Base-by-base conservation (phyloP, 2,113 vertebrate genomes). In the Acrocephalus arundinaceus region DNA sequence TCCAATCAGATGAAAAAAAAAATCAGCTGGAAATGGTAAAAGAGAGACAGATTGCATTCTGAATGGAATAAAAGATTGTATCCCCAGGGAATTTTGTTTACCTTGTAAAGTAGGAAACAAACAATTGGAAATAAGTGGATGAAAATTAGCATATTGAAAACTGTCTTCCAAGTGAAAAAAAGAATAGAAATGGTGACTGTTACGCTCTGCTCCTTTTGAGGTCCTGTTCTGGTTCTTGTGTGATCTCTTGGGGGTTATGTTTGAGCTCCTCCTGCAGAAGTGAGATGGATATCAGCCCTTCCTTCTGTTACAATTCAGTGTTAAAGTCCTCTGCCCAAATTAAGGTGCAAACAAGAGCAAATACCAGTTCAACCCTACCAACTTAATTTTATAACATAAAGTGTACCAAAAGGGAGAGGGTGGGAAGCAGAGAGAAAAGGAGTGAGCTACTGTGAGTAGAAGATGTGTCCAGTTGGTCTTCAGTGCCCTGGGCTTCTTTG, bases 231-330 rank as follows among this genome's bases (percentile, higher is more conserved):
- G 13, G 15, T 49, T 46, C 2, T 31, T 1, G 0, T 68, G 22
- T n/a, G 33, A 59, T 75, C 21, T 45, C 22, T 58, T 54, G 28
- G 43, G 59, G 8, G 10, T 30, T 30, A 55, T 43, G 13, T 65
- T 72, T 70, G 35, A 52, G 7, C 15, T 81, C 8, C 6, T 80
- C 9, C 27, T 90, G 65, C 15, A 87, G 63, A 68, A 55, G 4
- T 73, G 11, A 10, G 20, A 35, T 7, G 13, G 4, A 7, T 46
- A 5, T 71, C 20, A 68, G 49, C 19, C n/a, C 75, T 91, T 39
- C 31, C 11, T 88, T 71, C 76, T n/a, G 9, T 31, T 37, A 22
- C 0, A 0, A 37, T 18, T 59, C 17, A 17, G 0, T 25, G 5
- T 31, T 31, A 14, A 67, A 43, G 11, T 37, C 11, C 31, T 27